A percentile compares a stretch with the other conserved stretches of the same genome.
Evolutionary conservation across 2,888 invertebrate species (phyloP).

Genomic region (Parnassius mnemosyne): DNA sequence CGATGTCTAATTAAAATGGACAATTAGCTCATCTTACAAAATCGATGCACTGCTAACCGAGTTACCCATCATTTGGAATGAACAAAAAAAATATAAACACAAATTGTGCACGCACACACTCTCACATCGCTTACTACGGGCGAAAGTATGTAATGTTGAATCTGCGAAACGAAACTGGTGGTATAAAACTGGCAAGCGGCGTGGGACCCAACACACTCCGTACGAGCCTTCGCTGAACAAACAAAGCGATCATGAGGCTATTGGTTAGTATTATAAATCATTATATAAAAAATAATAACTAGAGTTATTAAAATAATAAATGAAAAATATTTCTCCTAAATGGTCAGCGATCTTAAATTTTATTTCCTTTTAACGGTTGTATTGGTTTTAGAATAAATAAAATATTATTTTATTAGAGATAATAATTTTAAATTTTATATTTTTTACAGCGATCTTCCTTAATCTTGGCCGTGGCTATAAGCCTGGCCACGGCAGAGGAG

Average conservation of each 20-base stretch:
- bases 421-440: constrained; percentile 11
- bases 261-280: constrained; percentile 60
- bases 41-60: constrained; percentile 27
- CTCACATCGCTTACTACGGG: constrained; percentile 46
- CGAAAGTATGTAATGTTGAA: constrained; percentile 73
- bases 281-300: no score
- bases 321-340: no score
- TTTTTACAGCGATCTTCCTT: constrained; percentile 70
- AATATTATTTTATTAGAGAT: background rate
- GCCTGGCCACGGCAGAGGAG: constrained; percentile 80
- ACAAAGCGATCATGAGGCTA: constrained; percentile 76
- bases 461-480: constrained; percentile 76
- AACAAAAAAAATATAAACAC: constrained; percentile 29
- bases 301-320: no score
- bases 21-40: constrained; percentile 26
- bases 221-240: constrained; percentile 71
- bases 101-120: constrained; percentile 44
- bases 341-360: no score
- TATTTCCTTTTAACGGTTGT: no score
- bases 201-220: constrained; percentile 60
- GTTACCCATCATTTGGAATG: constrained; percentile 26
- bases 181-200: constrained; percentile 64
- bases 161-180: constrained; percentile 57
- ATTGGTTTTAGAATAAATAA: no score
- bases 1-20: constrained; percentile 8